Conservation (phyloP, 1,140 invertebrate species). For the Maniola jurtina region DNA sequence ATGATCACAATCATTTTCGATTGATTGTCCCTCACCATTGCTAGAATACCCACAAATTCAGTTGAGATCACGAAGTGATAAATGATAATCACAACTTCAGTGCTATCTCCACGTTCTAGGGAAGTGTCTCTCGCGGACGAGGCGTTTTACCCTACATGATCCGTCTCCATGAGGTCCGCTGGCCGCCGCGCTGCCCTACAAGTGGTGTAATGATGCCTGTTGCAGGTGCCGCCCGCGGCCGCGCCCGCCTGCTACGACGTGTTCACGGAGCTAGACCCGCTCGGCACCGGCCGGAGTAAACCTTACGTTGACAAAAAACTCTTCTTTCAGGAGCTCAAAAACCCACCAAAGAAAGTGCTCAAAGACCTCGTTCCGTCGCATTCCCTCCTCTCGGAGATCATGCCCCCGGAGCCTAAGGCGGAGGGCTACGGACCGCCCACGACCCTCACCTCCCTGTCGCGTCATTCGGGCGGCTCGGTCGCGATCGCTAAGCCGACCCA, state of each 20-base stretch:
- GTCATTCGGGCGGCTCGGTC: slow-evolving; percentile 75
- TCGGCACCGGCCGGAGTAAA: slow-evolving; percentile 92
- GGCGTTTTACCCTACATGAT: neutral
- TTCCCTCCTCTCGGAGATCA: slow-evolving; percentile 57
- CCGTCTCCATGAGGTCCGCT: neutral
- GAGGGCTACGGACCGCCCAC: slow-evolving; percentile 62
- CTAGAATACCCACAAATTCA: no score
- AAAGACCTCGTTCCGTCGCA: slow-evolving; percentile 86
- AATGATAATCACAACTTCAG: no score
- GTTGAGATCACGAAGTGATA: no score
- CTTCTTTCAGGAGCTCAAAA: slow-evolving; percentile 96
- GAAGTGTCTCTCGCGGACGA: no score
- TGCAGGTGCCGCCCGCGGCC: slow-evolving; percentile 62
- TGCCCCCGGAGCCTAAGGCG: slow-evolving; percentile 45
- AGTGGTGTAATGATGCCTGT: slow-evolving; percentile 46
- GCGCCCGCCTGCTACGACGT: slow-evolving; percentile 82
- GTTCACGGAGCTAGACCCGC: slow-evolving; percentile 94
- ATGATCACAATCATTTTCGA: no score
- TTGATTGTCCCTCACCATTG: no score
- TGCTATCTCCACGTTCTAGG: no score
- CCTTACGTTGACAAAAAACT: slow-evolving; percentile 97
- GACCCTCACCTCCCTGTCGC: slow-evolving; percentile 70
- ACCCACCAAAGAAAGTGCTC: slow-evolving; percentile 93
- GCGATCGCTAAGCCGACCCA: slow-evolving; percentile 65
- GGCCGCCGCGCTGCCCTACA: neutral